These are phyloP conservation scores for Ceriagrion tenellum DNA, from an alignment of 2,888 invertebrate genomes.

Conservation along the genomic window DNA sequence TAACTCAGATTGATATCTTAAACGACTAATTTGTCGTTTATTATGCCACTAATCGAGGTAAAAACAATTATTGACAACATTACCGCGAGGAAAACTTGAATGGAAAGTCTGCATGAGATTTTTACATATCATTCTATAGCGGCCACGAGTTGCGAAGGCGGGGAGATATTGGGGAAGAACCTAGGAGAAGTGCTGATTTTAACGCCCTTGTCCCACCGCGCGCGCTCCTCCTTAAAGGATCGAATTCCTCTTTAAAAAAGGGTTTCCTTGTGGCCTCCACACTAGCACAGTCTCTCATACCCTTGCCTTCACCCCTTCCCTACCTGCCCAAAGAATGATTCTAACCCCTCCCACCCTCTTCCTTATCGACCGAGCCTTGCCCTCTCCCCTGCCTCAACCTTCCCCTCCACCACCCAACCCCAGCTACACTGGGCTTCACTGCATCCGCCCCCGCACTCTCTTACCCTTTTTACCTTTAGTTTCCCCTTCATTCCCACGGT, in stretches of 20 bases:
- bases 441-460: not conserved
- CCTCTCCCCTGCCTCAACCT: not conserved
- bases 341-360: not conserved
- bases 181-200: too few species aligned
- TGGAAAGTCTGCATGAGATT: too few species aligned
- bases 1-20: too few species aligned
- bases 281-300: not conserved
- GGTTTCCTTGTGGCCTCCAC: not conserved
- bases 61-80: too few species aligned
- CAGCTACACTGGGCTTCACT: not conserved
- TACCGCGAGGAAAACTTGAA: too few species aligned
- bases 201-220: not conserved
- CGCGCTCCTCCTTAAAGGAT: not conserved
- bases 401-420: not conserved
- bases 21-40: too few species aligned
- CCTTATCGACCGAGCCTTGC: not conserved
- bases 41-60: too few species aligned
- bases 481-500: not conserved
- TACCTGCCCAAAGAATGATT: not conserved
- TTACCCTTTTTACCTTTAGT: not conserved
- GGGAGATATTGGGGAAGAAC: not conserved
- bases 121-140: too few species aligned
- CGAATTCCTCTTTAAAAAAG: not conserved
- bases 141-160: not conserved
- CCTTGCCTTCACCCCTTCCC: not conserved